Evolutionary conservation across 1,140 invertebrate species (phyloP), one percentile per base, ranked within the genome.

Genomic region (Cydia pomonella): DNA sequence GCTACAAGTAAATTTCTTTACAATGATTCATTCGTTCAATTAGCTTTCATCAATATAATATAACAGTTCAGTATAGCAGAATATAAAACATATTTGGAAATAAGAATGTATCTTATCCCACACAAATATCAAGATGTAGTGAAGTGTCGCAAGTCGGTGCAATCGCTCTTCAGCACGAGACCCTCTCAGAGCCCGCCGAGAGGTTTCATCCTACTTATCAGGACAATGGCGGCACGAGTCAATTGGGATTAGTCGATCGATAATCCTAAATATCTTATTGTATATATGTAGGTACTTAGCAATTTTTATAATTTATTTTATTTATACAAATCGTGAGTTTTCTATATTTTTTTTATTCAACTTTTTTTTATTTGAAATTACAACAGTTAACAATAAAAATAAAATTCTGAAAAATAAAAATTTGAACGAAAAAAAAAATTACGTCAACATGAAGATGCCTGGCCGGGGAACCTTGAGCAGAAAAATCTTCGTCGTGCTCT

Each of bases 141-240:
- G 4, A 69, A 69, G 64, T 10, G 64, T 18, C 27, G n/a, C 64
- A 41, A 10, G 25, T 69, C 29, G 27, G 18, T 69, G 64, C 64
- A 12, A 69, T 33, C 64, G 64, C 29, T 21, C 64, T 69, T 69
- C 64, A 69, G 64, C 27, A 23, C 27, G 64, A 33, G 64, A 69
- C 29, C 33, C 64, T 66, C 64, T 69, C 27, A 38, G 16, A 33
- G 25, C 29, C 27, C n/a, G 27, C 29, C 64, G n/a, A 69, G 64
- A 18, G 29, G 64, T 10, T 38, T 69, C 64, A 41, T 69, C 33
- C 29, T 33, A 33, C 64, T 33, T 69, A 69, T 69, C 64, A 41
- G 33, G 29, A 41, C 64, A 41, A 69, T 69, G 18, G 64, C 64
- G 29, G 64, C n/a, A 29, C 64, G 64, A 33, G 27, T 29, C 27